Conservation (phyloP, 2,888 invertebrate species). For the Drosophila robusta region DNA sequence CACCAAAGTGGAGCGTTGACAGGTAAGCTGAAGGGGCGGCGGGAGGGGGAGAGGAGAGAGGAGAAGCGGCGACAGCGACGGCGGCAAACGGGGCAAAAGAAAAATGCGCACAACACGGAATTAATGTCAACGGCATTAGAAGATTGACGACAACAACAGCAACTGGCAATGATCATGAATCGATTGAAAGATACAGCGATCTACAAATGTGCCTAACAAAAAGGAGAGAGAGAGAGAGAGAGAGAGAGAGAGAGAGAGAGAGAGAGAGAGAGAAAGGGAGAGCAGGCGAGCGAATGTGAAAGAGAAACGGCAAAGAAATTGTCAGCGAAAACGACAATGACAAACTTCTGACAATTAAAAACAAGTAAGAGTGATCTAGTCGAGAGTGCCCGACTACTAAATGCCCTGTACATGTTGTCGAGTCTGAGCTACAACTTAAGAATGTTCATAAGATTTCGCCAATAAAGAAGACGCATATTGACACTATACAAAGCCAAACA, state of each 20-base stretch:
- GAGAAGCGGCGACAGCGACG: conserved; percentile 1
- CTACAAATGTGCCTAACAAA: background rate
- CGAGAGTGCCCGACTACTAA: background rate
- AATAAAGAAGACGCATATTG: too few relatives aligned
- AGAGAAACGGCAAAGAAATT: conserved; percentile 28
- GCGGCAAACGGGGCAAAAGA: conserved; percentile 38
- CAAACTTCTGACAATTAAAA: conserved; percentile 73
- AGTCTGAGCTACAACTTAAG: too few relatives aligned
- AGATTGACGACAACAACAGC: conserved; percentile 66
- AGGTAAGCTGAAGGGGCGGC: conserved; percentile 51
- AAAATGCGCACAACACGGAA: conserved; percentile 77
- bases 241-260: background rate
- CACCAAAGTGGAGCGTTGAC: conserved; percentile 68
- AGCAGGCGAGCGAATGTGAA: background rate
- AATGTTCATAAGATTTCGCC: too few relatives aligned
- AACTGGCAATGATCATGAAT: conserved; percentile 34
- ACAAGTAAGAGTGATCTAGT: conserved; percentile 1
- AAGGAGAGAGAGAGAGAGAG: background rate
- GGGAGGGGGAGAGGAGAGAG: conserved; percentile 12
- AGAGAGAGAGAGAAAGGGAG: background rate
- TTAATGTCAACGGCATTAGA: conserved; percentile 77
- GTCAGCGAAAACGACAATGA: conserved; percentile 52
- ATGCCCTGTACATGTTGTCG: background rate
- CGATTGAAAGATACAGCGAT: conserved; percentile 39
- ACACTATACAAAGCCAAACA: too few relatives aligned